Percentiles rank a stretch among this genome's conserved stretches.
phyloP scores from a whole-genome alignment of 1,140 invertebrate genomes.

The Bombus confusus region DNA sequence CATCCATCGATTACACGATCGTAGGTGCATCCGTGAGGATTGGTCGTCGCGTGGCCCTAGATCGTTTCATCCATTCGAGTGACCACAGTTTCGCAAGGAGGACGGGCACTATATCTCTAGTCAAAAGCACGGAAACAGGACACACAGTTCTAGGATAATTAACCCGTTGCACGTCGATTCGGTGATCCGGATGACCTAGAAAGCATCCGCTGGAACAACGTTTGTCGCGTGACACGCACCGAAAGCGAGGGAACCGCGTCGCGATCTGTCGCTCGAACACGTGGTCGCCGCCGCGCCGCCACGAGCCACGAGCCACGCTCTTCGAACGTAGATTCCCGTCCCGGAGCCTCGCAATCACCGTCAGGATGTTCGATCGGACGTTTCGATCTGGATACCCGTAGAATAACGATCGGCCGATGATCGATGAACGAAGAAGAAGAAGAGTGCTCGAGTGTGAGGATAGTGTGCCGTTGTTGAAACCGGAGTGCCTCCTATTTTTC shows the following conservation, averaged over 20 bases:
- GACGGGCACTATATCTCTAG: constrained; percentile 24
- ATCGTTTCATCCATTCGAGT: too few relatives aligned
- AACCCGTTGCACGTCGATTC: too few relatives aligned
- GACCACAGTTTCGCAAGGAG: too few relatives aligned
- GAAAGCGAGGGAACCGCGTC: constrained; percentile 18
- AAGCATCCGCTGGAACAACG: background rate
- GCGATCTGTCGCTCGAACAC: constrained; percentile 58
- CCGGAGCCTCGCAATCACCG: background rate
- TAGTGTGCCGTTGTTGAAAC: constrained; percentile 64
- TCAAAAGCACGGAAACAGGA: background rate
- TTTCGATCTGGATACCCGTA: constrained; percentile 56
- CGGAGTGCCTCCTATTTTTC: constrained; percentile 44
- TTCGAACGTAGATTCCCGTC: background rate
- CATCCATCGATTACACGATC: too few relatives aligned
- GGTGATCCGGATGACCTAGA: background rate
- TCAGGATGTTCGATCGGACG: constrained; percentile 71
- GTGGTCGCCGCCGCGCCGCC: constrained; percentile 44
- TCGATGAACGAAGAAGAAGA: constrained; percentile 26
- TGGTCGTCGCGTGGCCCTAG: too few relatives aligned
- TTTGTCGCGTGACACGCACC: background rate
- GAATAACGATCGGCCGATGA: background rate
- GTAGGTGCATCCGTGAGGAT: background rate
- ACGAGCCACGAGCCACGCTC: constrained; percentile 46
- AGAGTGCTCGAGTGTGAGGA: constrained; percentile 62
- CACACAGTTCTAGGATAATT: too few relatives aligned